Evolutionary conservation across 2,797 vertebrate species (phyloP), one percentile per base, ranked within the genome.

Genomic region (Clarias laeviceps): DNA sequence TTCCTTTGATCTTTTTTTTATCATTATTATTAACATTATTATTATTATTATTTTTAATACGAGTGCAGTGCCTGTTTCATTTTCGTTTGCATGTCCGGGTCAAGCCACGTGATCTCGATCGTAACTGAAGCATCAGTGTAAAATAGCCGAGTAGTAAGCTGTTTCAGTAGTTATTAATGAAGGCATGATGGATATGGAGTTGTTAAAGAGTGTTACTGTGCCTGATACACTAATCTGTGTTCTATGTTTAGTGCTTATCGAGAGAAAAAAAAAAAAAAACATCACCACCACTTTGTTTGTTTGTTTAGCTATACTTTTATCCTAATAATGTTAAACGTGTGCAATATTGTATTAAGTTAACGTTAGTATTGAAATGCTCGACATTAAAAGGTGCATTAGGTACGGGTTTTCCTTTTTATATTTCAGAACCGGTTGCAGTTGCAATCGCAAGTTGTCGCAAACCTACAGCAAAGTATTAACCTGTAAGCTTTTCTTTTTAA

Each of bases 351-450:
- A 59, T 65, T 54, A 27, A 37, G 37, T 80, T 57, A 56, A 74
- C 45, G 29, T 34, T 27, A 80, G 66, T 76, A 59, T 27, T 72
- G 66, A 80, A n/a, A 57, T 59, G 22, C 70, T 82, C 24, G 65
- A 57, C 57, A 76, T 68, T 79, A 54, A 40, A 72, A 86, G 56
- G 81, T 79, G 74, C 85, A 82, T 70, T 70, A 78, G 57, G 65
- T 82, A 4, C 1, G 3, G 32, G 15, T 61, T 54, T 76, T 57
- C 29, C 12, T 65, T 82, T 82, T 57, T 65, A 74, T 56, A 65
- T 76, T 82, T 59, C 12, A 27, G 2, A 77, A 34, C 59, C 5
- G 78, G 62, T 17, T 78, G 29, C 56, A 11, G 78, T 59, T 7
- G 32, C 56, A 29, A 29, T 65, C 61, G 1, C 29, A 61, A 7